Evolutionary conservation across 2,113 vertebrate species (phyloP), one percentile per base, ranked within the genome.

Genomic region (Syngnathus scovelli): DNA sequence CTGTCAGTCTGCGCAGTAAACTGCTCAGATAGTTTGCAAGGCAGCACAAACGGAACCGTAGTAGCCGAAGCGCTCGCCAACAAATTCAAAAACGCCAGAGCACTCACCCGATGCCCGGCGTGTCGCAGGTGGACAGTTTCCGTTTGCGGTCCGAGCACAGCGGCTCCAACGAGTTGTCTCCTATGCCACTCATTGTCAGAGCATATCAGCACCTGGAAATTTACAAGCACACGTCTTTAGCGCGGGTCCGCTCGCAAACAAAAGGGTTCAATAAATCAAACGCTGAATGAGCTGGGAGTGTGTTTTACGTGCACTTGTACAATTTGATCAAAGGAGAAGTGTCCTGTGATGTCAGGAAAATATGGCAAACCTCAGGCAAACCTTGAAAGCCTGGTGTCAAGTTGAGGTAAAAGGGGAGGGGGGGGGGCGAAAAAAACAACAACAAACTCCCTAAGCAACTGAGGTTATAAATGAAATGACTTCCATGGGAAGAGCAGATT

Each of bases 121-220:
- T 89, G 85, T 98, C 95, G 83, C 93, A 97, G 62, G 94, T 93
- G 81, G 96, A 92, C 62, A 94, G 87, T 87, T 98, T 99, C 73
- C 95, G 94, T 78, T 99, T 99, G 78, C 95, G 94, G 75, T 98
- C 94, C 27, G 88, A 90, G 86, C 93, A 90, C 90, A 97, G 82
- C 3, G 91, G 90, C 82, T 95, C 95, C 90, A 96, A 88, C 72
- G 92, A 90, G 81, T 92, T 96, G 83, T 98, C 96, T 88, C 95
- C 94, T 83, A 95, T 80, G 76, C 94, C 94, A 76, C 95, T 99
- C 97, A 99, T 99, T 75, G 87, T 95, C 88, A 92, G 77, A 86
- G 88, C 67, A 90, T 93, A 94, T 95, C 91, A 95, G 94, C 92
- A 93, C 90, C 97, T 98, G 85, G 67, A 86, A 73, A 62, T 62